Evolutionary conservation across 2,888 invertebrate species (phyloP).

Genomic region (Leucozona laternaria): DNA sequence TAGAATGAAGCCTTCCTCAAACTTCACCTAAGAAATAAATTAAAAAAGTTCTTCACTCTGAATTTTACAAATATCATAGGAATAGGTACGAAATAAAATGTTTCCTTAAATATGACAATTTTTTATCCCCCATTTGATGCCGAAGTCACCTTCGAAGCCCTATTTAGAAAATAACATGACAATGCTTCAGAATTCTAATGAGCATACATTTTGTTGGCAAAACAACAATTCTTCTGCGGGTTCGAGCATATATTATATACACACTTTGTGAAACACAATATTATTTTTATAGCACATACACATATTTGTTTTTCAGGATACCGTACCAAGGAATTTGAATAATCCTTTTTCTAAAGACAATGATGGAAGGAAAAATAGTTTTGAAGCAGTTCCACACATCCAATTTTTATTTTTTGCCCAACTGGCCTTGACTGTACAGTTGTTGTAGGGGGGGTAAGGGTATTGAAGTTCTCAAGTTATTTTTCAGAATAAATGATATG

Average conservation of each 20-base stretch:
- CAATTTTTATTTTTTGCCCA: too few relatives aligned
- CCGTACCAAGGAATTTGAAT: constrained; percentile 1
- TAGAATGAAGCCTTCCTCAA: background rate
- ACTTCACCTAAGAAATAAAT: background rate
- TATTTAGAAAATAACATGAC: constrained; percentile 3
- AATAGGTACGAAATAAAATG: background rate
- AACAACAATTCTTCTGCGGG: background rate
- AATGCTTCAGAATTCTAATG: constrained; percentile 30
- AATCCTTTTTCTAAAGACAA: constrained; percentile 16
- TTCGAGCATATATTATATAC: background rate
- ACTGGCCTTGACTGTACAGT: too few relatives aligned
- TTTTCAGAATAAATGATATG: background rate
- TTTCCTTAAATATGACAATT: background rate
- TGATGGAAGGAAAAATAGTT: constrained; percentile 18
- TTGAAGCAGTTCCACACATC: background rate
- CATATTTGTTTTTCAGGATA: background rate
- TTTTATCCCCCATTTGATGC: background rate
- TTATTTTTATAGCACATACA: constrained; percentile 6
- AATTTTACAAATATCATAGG: background rate
- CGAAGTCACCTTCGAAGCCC: background rate
- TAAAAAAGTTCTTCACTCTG: background rate
- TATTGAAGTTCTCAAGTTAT: background rate
- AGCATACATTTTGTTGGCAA: constrained; percentile 14
- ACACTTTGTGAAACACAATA: constrained; percentile 3
- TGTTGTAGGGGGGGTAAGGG: too few relatives aligned